Conservation (phyloP, 2,888 invertebrate genomes). For the Oxyteleia sp. region DNA sequence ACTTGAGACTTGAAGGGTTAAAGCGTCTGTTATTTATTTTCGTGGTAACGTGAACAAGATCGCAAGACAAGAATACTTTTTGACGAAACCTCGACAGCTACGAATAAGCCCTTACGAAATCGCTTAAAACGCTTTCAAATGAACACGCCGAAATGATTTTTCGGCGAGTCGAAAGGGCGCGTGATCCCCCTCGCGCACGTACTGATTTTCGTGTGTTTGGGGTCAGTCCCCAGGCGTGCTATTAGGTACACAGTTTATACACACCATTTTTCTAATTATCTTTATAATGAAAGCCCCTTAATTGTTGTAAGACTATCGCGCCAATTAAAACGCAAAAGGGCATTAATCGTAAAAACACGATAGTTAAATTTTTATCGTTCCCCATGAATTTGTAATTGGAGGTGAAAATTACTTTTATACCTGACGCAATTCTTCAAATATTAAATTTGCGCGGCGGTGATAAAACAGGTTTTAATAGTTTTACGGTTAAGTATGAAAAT, state of each 20-base stretch:
- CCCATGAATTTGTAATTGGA: conserved; percentile 41
- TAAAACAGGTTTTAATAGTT: conserved; percentile 51
- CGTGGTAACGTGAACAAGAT: too few species aligned
- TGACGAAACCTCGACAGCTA: background rate
- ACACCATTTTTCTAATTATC: conserved; percentile 27
- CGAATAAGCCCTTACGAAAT: too few species aligned
- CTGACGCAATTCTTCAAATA: conserved; percentile 35
- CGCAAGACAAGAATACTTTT: too few species aligned
- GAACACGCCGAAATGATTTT: conserved; percentile 18
- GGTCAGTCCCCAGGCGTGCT: conserved; percentile 9
- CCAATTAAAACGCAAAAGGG: conserved; percentile 23
- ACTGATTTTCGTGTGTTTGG: conserved; percentile 12
- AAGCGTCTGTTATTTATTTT: too few species aligned
- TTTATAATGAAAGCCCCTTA: conserved; percentile 9
- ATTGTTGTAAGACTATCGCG: conserved; percentile 15
- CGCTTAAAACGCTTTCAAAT: conserved; percentile 4
- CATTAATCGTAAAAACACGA: conserved; percentile 35
- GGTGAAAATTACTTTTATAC: conserved; percentile 49
- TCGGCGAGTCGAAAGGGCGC: conserved; percentile 2
- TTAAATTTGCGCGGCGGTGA: conserved; percentile 44
- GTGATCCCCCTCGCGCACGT: background rate
- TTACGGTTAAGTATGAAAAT: conserved; percentile 57
- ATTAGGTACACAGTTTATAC: conserved; percentile 9
- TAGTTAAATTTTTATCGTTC: conserved; percentile 39
- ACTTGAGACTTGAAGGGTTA: too few species aligned